phyloP scores from a whole-genome alignment of 2,113 vertebrate genomes.

The Serinus canaria region DNA sequence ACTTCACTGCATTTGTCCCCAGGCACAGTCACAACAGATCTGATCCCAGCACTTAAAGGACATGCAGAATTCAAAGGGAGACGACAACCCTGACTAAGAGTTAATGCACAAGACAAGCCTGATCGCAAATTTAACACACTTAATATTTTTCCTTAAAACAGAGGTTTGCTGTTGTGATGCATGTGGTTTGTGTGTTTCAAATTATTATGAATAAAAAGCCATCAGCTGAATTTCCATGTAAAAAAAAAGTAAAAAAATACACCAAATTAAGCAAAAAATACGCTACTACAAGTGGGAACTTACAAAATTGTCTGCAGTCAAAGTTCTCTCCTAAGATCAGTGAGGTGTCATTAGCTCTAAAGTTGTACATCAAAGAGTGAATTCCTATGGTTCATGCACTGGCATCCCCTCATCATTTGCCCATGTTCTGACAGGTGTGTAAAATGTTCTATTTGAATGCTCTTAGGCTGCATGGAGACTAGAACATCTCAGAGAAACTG shows the following conservation, averaged over 20 bases:
- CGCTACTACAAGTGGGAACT: background rate
- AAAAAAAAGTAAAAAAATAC: background rate
- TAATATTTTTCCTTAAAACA: background rate
- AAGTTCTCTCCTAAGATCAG: background rate
- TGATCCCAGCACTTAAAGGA: background rate
- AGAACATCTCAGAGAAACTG: constrained; percentile 36
- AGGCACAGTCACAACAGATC: background rate
- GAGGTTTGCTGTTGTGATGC: background rate
- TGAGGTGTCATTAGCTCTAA: background rate
- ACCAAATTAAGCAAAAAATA: background rate
- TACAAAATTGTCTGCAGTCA: background rate
- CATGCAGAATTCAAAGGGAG: background rate
- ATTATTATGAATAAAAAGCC: background rate
- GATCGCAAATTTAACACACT: background rate
- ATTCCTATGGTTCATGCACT: background rate
- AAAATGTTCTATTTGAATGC: background rate
- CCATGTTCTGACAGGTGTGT: constrained; percentile 7
- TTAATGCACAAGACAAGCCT: background rate
- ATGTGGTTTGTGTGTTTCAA: background rate
- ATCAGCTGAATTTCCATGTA: background rate
- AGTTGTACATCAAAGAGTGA: constrained; percentile 16
- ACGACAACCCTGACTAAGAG: background rate
- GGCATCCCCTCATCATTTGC: background rate
- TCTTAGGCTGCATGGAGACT: constrained; percentile 14
- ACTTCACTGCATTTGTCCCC: background rate